These are phyloP conservation scores for Andrena praecox DNA, from an alignment of 2,888 invertebrate genomes.

Conservation along the genomic window DNA sequence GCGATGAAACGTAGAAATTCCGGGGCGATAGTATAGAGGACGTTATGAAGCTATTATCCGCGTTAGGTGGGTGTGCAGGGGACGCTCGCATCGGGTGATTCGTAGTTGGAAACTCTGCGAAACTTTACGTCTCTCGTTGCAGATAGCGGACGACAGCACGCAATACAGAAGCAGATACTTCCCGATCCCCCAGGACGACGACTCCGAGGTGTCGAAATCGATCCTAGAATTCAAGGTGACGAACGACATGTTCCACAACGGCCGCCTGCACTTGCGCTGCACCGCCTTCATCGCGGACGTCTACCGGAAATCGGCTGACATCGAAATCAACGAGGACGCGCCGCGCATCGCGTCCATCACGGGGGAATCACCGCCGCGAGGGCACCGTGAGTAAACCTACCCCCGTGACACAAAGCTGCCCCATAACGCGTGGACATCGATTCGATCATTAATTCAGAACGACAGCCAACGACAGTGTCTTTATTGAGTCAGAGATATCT, in stretches of 20 bases:
- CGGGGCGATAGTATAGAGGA: too few relatives aligned
- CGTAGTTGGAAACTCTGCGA: too few relatives aligned
- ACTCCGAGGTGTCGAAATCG: constrained; percentile 74
- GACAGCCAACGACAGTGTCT: too few relatives aligned
- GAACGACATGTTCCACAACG: constrained; percentile 78
- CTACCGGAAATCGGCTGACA: constrained; percentile 78
- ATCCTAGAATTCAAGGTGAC: constrained; percentile 77
- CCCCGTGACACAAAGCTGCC: not conserved
- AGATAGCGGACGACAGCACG: constrained; percentile 75
- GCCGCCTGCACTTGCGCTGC: constrained; percentile 78
- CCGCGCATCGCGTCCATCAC: constrained; percentile 82
- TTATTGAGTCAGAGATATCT: too few relatives aligned
- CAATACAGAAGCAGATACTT: constrained; percentile 69
- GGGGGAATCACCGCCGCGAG: constrained; percentile 81
- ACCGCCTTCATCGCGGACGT: constrained; percentile 78
- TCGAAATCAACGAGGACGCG: constrained; percentile 79
- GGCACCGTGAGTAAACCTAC: constrained; percentile 77
- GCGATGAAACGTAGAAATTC: too few relatives aligned
- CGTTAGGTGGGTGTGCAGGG: too few relatives aligned
- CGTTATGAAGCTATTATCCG: too few relatives aligned
- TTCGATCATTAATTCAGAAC: not conserved
- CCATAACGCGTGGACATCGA: not conserved
- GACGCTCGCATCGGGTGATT: too few relatives aligned
- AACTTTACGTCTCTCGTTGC: constrained; percentile 50
- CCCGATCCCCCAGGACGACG: constrained; percentile 57